phyloP scores from a whole-genome alignment of 2,888 invertebrate species.

The Clitarchus hookeri region DNA sequence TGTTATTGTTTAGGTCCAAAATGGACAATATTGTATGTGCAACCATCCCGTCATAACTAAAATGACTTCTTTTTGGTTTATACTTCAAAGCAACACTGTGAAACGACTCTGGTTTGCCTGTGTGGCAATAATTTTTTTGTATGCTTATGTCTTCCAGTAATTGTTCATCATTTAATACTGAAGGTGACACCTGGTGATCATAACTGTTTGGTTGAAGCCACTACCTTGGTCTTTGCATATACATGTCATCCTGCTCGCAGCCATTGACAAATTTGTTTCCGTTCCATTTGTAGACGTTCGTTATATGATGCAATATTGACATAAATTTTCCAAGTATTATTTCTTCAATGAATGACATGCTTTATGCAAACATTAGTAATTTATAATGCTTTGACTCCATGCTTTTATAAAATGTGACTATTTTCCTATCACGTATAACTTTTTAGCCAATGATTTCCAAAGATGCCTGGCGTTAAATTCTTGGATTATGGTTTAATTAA shows the following conservation, averaged over 20 bases:
- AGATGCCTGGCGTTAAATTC: conserved; percentile 25
- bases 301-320: conserved; percentile 15
- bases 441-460: conserved; percentile 15
- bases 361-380: background rate
- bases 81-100: too few species aligned
- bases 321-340: conserved; percentile 4
- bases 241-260: conserved; percentile 7
- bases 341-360: conserved; percentile 7
- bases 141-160: conserved; percentile 22
- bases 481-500: background rate
- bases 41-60: too few species aligned
- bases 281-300: background rate
- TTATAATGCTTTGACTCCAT: conserved; percentile 21
- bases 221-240: background rate
- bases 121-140: background rate
- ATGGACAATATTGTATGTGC: too few species aligned
- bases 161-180: background rate
- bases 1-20: too few species aligned
- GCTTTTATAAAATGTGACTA: background rate
- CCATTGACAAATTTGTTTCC: background rate
- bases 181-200: background rate
- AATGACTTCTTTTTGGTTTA: too few species aligned
- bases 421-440: background rate
- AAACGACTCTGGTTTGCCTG: too few species aligned
- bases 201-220: background rate